Evolutionary conservation across 2,113 vertebrate species (phyloP).

Genomic region (Myrmecophaga tridactyla): DNA sequence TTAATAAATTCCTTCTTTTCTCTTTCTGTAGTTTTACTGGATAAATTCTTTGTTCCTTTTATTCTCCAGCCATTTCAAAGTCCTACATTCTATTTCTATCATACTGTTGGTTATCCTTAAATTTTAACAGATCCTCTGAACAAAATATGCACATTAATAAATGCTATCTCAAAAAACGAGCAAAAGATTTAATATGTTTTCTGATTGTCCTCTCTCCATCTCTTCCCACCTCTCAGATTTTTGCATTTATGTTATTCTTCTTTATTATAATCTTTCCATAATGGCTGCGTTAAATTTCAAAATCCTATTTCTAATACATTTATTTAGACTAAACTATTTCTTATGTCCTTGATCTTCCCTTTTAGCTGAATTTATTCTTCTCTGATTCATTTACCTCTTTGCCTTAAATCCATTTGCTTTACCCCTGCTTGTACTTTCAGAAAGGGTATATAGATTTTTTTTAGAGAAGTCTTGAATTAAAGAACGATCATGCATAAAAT

Average conservation of each 20-base stretch:
- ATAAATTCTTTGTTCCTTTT: constrained; percentile 4
- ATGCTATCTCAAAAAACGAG: neutral
- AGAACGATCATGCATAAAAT: too few relatives aligned
- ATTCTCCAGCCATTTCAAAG: neutral
- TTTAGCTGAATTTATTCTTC: constrained; percentile 13
- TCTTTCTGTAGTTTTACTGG: neutral
- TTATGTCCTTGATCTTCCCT: neutral
- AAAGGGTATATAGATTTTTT: neutral
- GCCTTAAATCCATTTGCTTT: neutral
- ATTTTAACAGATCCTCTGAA: constrained; percentile 19
- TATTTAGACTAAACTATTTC: neutral
- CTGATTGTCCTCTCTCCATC: neutral
- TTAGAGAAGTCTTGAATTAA: too few relatives aligned
- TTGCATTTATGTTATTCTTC: neutral
- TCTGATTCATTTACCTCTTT: neutral
- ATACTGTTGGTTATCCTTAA: neutral
- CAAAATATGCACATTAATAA: neutral
- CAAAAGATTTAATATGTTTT: neutral
- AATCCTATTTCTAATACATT: neutral
- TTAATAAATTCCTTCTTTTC: neutral
- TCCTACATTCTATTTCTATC: neutral
- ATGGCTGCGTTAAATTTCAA: neutral
- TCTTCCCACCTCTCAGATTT: neutral
- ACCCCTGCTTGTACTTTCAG: neutral
- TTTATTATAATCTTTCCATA: neutral